Percentiles rank a stretch among this genome's conserved stretches.
Conservation (phyloP, 2,888 invertebrate species). For the Cephalotes varians region DNA sequence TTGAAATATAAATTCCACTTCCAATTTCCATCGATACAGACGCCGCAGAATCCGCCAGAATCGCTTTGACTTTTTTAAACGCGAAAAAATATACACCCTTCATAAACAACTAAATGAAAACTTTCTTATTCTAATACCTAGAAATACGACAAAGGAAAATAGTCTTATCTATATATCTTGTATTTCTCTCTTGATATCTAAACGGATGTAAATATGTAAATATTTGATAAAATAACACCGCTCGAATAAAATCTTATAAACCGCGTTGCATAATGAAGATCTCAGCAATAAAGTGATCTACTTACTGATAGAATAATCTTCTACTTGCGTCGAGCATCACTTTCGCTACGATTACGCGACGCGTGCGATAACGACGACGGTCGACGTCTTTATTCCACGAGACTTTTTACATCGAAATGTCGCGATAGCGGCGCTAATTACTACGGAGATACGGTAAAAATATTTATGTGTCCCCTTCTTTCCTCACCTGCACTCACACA, state of each 20-base stretch:
- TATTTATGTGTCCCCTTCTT: conserved; percentile 50
- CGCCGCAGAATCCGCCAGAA: neutral
- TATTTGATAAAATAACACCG: neutral
- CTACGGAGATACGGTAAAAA: conserved; percentile 55
- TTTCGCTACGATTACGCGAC: conserved; percentile 11
- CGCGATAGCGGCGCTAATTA: conserved; percentile 67
- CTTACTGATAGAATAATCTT: neutral
- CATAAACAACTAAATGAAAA: neutral
- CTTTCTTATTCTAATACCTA: neutral
- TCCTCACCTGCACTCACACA: neutral
- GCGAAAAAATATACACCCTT: neutral
- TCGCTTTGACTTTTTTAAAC: neutral
- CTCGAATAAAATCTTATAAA: conserved; percentile 1
- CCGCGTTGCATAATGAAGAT: neutral
- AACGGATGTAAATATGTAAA: no score
- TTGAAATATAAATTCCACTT: conserved; percentile 1
- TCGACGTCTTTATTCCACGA: conserved; percentile 61
- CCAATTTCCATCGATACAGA: neutral
- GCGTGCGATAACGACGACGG: conserved; percentile 28
- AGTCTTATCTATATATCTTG: no score
- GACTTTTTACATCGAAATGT: conserved; percentile 50
- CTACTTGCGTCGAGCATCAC: neutral
- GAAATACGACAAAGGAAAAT: neutral
- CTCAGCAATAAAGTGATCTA: neutral
- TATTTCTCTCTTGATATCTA: neutral